phyloP scores from a whole-genome alignment of 2,888 invertebrate genomes.

The Temnothorax rugatulus region DNA sequence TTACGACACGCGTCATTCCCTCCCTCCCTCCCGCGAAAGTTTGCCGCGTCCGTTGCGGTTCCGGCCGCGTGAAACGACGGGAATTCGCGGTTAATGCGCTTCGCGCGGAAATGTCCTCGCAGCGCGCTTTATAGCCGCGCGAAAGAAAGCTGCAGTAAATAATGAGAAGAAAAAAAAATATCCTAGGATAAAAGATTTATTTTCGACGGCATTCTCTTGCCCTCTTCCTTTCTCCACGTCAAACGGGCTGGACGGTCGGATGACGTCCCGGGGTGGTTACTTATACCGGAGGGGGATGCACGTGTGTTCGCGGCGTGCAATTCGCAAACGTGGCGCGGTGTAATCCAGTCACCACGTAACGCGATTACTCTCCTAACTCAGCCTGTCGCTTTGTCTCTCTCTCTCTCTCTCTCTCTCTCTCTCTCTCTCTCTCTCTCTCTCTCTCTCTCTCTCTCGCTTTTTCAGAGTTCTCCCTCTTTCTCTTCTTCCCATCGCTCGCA shows the following conservation, averaged over 20 bases:
- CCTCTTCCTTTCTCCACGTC: background rate
- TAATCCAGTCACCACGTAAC: constrained; percentile 85
- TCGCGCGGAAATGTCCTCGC: constrained; percentile 13
- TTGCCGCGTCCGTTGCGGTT: background rate
- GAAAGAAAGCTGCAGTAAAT: constrained; percentile 19
- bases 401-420: constrained; percentile 55
- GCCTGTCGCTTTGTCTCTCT: constrained; percentile 73
- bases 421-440: constrained; percentile 66
- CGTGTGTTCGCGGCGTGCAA: constrained; percentile 68
- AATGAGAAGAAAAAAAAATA: constrained; percentile 18
- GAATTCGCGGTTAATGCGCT: constrained; percentile 49
- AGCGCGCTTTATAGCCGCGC: background rate
- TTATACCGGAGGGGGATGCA: constrained; percentile 57
- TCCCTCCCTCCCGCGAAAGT: background rate
- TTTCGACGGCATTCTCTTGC: constrained; percentile 44
- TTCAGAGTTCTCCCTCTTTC: constrained; percentile 64
- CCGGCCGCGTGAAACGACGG: constrained; percentile 28
- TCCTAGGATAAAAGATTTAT: constrained; percentile 59
- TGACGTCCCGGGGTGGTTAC: constrained; percentile 68
- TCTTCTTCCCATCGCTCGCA: constrained; percentile 64
- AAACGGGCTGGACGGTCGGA: constrained; percentile 58
- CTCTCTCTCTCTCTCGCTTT: constrained; percentile 53
- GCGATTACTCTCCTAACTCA: constrained; percentile 82
- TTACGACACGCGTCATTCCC: constrained; percentile 34
- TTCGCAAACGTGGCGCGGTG: constrained; percentile 82